Evolutionary conservation across 1,140 invertebrate species (phyloP).

Genomic region (Caenorhabditis elegans): WBcel235 BX284604.4:7818001-7818500

Average conservation of each 20-base stretch:
- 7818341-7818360: conserved; percentile 42
- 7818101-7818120: conserved; percentile 17
- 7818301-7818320: neutral
- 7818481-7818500: no score
- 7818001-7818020: neutral
- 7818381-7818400: neutral
- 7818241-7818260: no score
- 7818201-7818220: neutral
- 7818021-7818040: neutral
- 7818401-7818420: neutral
- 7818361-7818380: conserved; percentile 30
- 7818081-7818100: neutral
- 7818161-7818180: neutral
- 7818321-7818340: conserved; percentile 16
- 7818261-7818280: neutral
- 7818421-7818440: no score
- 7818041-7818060: neutral
- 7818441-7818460: no score
- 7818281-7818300: neutral
- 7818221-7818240: no score
- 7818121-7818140: conserved; percentile 19
- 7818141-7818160: neutral
- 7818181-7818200: neutral
- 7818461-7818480: no score
- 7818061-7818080: neutral